Base-by-base conservation (phyloP, 2,888 invertebrate genomes). In the Carabus problematicus region DNA sequence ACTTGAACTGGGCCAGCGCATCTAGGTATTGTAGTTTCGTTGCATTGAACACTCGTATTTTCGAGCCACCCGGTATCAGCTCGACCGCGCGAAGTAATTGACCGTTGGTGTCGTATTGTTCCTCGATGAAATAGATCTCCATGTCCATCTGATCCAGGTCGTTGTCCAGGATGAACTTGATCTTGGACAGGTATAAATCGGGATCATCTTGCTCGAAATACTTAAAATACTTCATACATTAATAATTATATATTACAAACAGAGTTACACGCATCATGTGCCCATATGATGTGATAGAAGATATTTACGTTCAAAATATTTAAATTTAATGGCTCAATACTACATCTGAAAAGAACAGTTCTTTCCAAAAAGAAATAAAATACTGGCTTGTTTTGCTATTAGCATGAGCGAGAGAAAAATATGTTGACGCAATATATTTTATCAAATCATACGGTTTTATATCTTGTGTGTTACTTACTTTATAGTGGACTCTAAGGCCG, bases 191-290 rank as follows among this genome's bases (percentile, higher is more conserved):
- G 83, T 95, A 97, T 70, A 97, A 84, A 82, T 96, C 96, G 0
- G 97, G 96, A 83, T 97, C 97, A 79, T 97, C 97, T 82, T 95
- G 95, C 79, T 97, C 96, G 82, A 97, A 97, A 81, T 97, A 94
- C 92, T 94, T 79, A 1, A 81, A 80, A 70, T 43, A 8, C 39
- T 52, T 52, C 18, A 52, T 1, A 12, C 8, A 52, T 52, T 52
- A 52, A 52, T 52, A 52, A 52, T 49, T 18, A 49, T 18, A 49
- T n/a, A 12, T 12, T 2, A 47, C 40, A 42, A 47, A 16, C 11
- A 41, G 29, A 45, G 9, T n/a, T 47, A 39, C 6, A 39, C n/a
- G 52, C 12, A 14, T 59, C 9, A 66, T 12, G 6, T 12, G 0
- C 19, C 1, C 8, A 40, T 52, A 19, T 40, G n/a, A 59, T 40